Conservation (phyloP, 2,888 invertebrate species). For the Nomada flava region DNA sequence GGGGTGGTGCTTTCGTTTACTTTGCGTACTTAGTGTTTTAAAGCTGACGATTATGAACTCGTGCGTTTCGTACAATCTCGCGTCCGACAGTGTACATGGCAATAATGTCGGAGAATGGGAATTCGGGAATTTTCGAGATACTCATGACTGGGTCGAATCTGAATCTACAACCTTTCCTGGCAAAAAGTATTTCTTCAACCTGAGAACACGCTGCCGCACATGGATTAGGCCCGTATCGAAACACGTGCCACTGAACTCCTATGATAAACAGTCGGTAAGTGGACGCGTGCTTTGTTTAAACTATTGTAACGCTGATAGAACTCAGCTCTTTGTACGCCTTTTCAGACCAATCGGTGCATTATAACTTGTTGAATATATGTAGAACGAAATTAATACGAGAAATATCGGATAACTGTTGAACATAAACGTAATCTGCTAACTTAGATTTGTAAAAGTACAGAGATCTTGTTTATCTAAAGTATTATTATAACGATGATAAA, state of each 20-base stretch:
- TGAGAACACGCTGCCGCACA: slow-evolving; percentile 59
- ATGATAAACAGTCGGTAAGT: slow-evolving; percentile 25
- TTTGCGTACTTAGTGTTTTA: too few relatives aligned
- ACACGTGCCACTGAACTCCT: slow-evolving; percentile 53
- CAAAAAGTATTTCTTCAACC: slow-evolving; percentile 67
- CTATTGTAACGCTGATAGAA: background rate
- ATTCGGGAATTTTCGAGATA: slow-evolving; percentile 69
- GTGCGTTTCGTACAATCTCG: too few relatives aligned
- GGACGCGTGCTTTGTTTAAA: background rate
- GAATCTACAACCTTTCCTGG: slow-evolving; percentile 67
- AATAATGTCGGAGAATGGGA: background rate
- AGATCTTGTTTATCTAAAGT: background rate
- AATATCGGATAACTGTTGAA: background rate
- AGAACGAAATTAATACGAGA: background rate
- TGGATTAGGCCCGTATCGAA: slow-evolving; percentile 69
- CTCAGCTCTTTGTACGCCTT: background rate
- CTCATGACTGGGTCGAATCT: slow-evolving; percentile 73
- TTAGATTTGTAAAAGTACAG: background rate
- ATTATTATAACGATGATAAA: background rate
- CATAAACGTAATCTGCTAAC: background rate
- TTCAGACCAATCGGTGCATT: background rate
- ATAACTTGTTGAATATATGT: background rate
- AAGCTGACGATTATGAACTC: background rate
- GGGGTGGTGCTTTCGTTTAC: too few relatives aligned
- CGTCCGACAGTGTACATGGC: background rate